Conservation (phyloP, 2,797 vertebrate species). For the Cyclura pinguis region DNA sequence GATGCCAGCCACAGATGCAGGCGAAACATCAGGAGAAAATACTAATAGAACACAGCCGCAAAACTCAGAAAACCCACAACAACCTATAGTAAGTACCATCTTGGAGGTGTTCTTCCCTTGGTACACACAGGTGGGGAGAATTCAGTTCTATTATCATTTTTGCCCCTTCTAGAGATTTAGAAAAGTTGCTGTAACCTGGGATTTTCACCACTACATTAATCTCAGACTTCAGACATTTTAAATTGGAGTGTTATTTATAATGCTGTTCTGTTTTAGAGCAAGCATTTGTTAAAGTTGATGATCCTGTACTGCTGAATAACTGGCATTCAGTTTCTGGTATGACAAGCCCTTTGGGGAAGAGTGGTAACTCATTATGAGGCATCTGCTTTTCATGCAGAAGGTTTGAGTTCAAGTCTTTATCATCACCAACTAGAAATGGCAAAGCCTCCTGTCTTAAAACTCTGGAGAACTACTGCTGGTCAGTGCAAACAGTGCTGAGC, state of each 20-base stretch:
- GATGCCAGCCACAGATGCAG: no score
- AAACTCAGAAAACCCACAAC: no score
- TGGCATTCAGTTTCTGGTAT: neutral
- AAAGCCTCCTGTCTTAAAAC: neutral
- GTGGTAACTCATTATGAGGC: neutral
- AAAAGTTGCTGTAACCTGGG: neutral
- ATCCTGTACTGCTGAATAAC: neutral
- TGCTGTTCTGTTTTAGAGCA: neutral
- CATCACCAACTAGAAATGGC: neutral
- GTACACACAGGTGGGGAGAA: no score
- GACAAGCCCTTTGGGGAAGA: neutral
- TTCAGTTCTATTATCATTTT: neutral
- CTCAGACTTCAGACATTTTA: neutral
- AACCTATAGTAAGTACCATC: no score
- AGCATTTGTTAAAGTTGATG: neutral
- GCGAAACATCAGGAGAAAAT: no score
- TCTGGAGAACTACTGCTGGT: neutral
- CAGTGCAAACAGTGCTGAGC: neutral
- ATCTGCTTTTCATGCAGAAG: neutral
- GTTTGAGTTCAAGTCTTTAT: neutral
- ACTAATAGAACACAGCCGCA: no score
- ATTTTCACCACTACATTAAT: neutral
- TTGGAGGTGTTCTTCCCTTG: no score
- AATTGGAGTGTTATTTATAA: no score
- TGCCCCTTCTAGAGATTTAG: neutral